These are phyloP conservation scores for Machimus rusticus DNA, from an alignment of 2,888 invertebrate genomes.

Conservation along the genomic window DNA sequence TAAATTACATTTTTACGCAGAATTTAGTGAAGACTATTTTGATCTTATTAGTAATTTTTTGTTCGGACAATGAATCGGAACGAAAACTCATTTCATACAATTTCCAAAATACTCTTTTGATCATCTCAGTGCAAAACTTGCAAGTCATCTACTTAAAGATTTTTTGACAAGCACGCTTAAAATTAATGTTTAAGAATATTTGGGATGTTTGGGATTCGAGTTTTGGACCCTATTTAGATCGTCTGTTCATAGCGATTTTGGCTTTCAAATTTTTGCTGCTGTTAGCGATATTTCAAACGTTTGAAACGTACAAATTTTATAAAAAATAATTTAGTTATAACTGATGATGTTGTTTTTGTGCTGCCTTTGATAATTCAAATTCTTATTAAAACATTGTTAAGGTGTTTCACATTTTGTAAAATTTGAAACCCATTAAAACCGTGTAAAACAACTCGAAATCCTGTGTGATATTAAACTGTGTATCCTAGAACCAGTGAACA, in stretches of 20 bases:
- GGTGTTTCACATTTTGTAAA: constrained; percentile 32
- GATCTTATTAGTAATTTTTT: not conserved
- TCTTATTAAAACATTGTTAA: not conserved
- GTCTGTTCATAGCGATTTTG: too few relatives aligned
- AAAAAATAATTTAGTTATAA: not conserved
- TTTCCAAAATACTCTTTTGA: too few relatives aligned
- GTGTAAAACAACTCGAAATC: constrained; percentile 44
- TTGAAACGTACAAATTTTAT: not conserved
- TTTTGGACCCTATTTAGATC: too few relatives aligned
- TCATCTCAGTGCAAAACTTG: too few relatives aligned
- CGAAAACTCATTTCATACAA: not conserved
- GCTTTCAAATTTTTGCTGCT: too few relatives aligned
- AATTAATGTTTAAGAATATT: too few relatives aligned
- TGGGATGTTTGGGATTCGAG: too few relatives aligned
- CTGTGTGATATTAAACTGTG: constrained; percentile 42
- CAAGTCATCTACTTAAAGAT: too few relatives aligned
- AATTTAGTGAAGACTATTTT: not conserved
- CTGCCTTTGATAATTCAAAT: not conserved
- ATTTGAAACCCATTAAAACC: constrained; percentile 42
- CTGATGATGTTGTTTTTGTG: not conserved
- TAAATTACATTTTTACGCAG: not conserved
- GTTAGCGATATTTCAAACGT: too few relatives aligned
- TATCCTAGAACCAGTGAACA: constrained; percentile 21
- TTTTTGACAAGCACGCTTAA: too few relatives aligned
- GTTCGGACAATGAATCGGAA: not conserved